Evolutionary conservation across 2,113 vertebrate genomes (phyloP), one percentile per base, ranked within the genome.

Genomic region (Percina caprodes): DNA sequence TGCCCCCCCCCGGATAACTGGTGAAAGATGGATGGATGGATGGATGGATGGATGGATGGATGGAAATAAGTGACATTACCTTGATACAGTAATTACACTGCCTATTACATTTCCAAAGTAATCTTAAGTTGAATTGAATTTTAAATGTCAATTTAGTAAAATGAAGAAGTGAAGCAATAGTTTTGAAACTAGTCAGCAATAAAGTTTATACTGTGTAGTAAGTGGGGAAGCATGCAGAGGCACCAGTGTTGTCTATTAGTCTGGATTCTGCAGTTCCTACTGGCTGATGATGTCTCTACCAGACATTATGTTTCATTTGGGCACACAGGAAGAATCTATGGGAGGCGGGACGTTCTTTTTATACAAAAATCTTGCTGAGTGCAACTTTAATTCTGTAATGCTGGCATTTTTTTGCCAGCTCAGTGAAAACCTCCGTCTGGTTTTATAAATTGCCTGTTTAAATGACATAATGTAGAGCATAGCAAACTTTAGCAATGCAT

Each of bases 401-500:
- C 30, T 75, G 23, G 39, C 56, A 71, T 51, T 33, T 76, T 69
- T 77, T 59, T 24, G 23, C 35, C 18, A 54, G 52, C 66, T 72
- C 62, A 69, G 35, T 74, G 39, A 61, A 72, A 84, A 69, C 51
- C 5, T 69, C 52, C 62, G 45, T 74, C 71, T 74, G 39, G 26
- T 55, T 80, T 81, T 61, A 69, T 30, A 76, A 65, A 73, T 24
- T 49, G 58, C 62, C 69, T 7, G 69, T 74, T 69, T 74, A 33
- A 80, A 80, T 86, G 77, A 77, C 67, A 80, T 4, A 30, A 42
- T 24, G n/a, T 59, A 67, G 16, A 21, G 48, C n/a, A 46, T 0
- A 51, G 75, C 65, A 60, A 69, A 70, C 63, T 77, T 76, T 58
- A 66, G 24, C 48, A 72, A 33, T 78, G 58, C 67, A 83, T 80